Evolutionary conservation across 2,797 vertebrate species (phyloP), one percentile per base, ranked within the genome.

Genomic region (Gephyroberyx darwinii): DNA sequence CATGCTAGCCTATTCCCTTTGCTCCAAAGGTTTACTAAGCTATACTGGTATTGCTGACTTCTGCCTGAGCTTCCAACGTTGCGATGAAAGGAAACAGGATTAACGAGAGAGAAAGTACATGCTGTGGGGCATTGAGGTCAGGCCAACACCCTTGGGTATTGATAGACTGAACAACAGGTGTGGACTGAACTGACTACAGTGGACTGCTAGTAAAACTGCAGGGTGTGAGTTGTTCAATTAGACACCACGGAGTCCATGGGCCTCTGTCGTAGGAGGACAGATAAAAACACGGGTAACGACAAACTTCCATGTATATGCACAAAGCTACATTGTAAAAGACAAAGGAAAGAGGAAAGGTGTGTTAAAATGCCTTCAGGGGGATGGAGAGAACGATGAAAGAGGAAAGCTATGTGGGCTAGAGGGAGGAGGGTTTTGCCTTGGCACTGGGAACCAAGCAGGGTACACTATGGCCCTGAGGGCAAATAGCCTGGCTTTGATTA

Each of bases 401-500:
- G 19, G 35, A 76, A 19, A 55, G 37, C 55, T 63, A 58, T 39
- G 51, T 52, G 13, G 65, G 59, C 67, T 57, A 14, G n/a, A 60
- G 45, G 35, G 52, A 71, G 41, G 26, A 41, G 9, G 5, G 43
- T 10, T 50, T 51, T 65, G 45, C 26, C 75, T 30, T 69, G 66
- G 50, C 16, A 39, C 17, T 39, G 53, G 54, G 39, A 65, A 62
- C 30, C 50, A 45, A 39, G 2, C 71, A 67, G 56, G 60, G 83
- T 69, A 79, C 84, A 77, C 12, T 77, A 20, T 71, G 14, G 39
- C 78, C 90, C 80, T 43, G 54, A 83, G 85, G 90, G 77, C 30
- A 80, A 69, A 75, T 74, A 50, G 39, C 10, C 50, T 26, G 51
- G 53, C 53, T 82, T 70, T 75, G 58, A 84, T 82, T 75, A 68